Evolutionary conservation across 2,113 vertebrate genomes (phyloP).

Genomic region (Stictonetta naevosa): DNA sequence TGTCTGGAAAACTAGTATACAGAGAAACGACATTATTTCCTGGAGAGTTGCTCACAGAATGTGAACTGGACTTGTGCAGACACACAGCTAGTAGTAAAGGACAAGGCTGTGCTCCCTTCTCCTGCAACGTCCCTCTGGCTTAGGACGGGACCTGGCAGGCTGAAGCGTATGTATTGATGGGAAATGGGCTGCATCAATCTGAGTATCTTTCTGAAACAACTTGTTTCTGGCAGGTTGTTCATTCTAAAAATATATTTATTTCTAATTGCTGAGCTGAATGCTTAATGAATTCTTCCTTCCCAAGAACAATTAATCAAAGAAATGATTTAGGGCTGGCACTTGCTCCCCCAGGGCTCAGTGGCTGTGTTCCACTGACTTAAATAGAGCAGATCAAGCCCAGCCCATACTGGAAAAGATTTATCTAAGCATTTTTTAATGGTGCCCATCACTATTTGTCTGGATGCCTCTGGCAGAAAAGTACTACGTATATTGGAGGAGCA

Average conservation of each 20-base stretch:
- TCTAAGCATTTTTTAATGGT: conserved; percentile 11
- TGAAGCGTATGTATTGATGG: conserved; percentile 6
- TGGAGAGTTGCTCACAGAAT: neutral
- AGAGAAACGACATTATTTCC: neutral
- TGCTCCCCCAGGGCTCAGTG: conserved; percentile 42
- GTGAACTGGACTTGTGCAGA: neutral
- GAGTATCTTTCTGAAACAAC: conserved; percentile 56
- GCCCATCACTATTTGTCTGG: neutral
- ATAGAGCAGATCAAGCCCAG: conserved; percentile 1
- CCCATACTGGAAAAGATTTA: neutral
- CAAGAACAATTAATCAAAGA: conserved; percentile 68
- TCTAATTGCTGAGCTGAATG: conserved; percentile 60
- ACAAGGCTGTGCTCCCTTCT: neutral
- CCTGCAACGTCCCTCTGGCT: neutral
- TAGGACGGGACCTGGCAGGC: neutral
- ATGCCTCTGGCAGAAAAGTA: neutral
- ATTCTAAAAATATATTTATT: conserved; percentile 71
- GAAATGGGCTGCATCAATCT: conserved; percentile 47
- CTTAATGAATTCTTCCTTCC: conserved; percentile 67
- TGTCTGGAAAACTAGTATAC: neutral
- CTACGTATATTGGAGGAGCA: neutral
- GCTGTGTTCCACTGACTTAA: conserved; percentile 59
- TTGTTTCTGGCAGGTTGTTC: conserved; percentile 67
- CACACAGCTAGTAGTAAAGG: neutral
- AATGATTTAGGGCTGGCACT: conserved; percentile 46